Evolutionary conservation across 2,888 invertebrate genomes (phyloP).

Genomic region (Baccha elongata): DNA sequence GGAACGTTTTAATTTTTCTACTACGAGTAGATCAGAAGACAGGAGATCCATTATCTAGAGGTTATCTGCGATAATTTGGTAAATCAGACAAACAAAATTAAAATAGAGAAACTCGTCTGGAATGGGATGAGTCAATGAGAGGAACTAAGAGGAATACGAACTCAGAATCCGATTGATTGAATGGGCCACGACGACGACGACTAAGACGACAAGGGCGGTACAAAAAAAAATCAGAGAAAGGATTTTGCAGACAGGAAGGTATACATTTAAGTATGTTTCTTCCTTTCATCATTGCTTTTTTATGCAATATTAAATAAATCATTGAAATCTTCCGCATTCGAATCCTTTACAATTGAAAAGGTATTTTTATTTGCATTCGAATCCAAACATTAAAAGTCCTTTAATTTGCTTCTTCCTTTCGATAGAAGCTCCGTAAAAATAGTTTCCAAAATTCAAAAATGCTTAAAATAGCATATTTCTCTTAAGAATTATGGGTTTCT

Average conservation of each 20-base stretch:
- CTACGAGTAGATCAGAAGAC: constrained; percentile 10
- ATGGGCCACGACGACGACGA: background rate
- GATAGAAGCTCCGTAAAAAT: too few relatives aligned
- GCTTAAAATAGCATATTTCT: constrained; percentile 46
- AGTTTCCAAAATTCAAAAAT: constrained; percentile 18
- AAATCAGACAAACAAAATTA: constrained; percentile 1
- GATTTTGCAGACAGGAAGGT: background rate
- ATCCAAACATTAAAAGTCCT: constrained; percentile 69
- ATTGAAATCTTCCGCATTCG: constrained; percentile 72
- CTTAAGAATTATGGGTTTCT: background rate
- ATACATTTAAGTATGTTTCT: constrained; percentile 15
- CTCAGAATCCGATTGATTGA: constrained; percentile 53
- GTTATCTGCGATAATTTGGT: background rate
- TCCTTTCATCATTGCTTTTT: constrained; percentile 17
- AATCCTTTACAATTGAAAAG: constrained; percentile 59
- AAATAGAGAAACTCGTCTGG: constrained; percentile 19
- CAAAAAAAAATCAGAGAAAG: background rate
- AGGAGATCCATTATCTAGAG: constrained; percentile 28
- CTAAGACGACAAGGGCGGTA: too few relatives aligned
- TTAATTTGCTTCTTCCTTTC: constrained; percentile 46
- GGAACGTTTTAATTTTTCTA: constrained; percentile 43
- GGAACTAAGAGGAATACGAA: too few relatives aligned
- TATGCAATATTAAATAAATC: constrained; percentile 61
- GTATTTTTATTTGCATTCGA: constrained; percentile 58
- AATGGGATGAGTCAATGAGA: constrained; percentile 25